Conservation (phyloP, 2,888 invertebrate genomes). For the Barypeithes pellucidus region DNA sequence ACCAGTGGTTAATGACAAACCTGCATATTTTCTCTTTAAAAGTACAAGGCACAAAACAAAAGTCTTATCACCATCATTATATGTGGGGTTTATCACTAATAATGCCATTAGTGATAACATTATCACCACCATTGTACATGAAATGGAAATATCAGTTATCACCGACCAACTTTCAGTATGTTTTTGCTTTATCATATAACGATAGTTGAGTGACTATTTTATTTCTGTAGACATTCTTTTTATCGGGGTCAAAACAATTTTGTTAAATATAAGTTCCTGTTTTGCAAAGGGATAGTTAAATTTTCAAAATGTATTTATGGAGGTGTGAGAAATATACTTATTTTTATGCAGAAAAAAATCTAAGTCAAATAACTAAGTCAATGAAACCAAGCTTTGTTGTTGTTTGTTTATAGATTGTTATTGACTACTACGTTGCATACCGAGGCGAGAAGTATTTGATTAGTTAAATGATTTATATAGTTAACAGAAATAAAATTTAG, state of each 20-base stretch:
- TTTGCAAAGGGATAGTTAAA: neutral
- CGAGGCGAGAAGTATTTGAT: no score
- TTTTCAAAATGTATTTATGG: neutral
- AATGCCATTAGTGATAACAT: constrained; percentile 64
- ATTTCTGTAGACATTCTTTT: constrained; percentile 30
- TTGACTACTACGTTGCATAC: no score
- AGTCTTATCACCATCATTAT: constrained; percentile 49
- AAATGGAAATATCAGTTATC: constrained; percentile 66
- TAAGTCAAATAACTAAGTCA: no score
- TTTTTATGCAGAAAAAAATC: no score
- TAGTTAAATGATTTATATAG: no score
- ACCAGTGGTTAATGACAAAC: constrained; percentile 7
- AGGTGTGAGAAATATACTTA: no score
- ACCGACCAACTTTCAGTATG: constrained; percentile 59
- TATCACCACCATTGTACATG: constrained; percentile 65
- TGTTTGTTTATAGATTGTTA: no score
- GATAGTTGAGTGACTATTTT: constrained; percentile 24
- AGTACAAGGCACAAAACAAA: constrained; percentile 40
- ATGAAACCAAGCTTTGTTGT: no score
- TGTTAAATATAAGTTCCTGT: constrained; percentile 6
- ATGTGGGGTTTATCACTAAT: constrained; percentile 65
- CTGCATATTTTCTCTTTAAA: constrained; percentile 35
- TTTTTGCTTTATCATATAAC: constrained; percentile 42
- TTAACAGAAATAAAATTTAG: no score
- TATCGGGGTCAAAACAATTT: constrained; percentile 26